Evolutionary conservation across 2,888 invertebrate species (phyloP), one percentile per base, ranked within the genome.

Genomic region (Eulithis testata): DNA sequence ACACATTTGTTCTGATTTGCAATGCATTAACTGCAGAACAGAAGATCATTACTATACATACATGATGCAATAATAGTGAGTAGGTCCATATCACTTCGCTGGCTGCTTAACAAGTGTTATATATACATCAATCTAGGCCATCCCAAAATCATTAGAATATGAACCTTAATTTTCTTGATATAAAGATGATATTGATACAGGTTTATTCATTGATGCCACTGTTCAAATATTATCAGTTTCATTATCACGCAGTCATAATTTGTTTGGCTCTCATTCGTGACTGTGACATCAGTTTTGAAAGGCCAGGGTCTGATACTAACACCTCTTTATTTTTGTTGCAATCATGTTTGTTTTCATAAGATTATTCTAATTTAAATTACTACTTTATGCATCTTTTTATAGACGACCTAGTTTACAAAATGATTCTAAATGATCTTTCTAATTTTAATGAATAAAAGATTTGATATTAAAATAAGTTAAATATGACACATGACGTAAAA

Each of bases 1-100:
- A 31, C 50, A 21, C 60, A 66, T 69, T 68, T 65, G 66, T 68
- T 65, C 63, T 67, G 52, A 69, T 63, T 64, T 58, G 56, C 56
- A 71, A 66, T 64, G 44, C 53, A 68, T 65, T 60, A 68, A 57
- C 45, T 55, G 53, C 54, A 50, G 49, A 61, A 55, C 54, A 47
- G 53, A 44, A 53, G 60, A 53, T 43, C 31, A n/a, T 49, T 9
- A 49, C n/a, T 21, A 40, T 40, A 31, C 12, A 47, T 47, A 14
- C 47, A 47, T 70, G 61, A 63, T 54, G 70, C 56, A 70, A 70
- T 67, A 55, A 61, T 8, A 37, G 52, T 21, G 21, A 21, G 21
- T 21, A 21, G 21, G 21, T 31, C 31, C 37, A 27, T n/a, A 63
- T 21, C 43, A 21, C 37, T 60, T 40, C 27, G 27, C 21, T 51